Base-by-base conservation (phyloP, 2,888 invertebrate genomes). In the Drosophila quasianomalipes region DNA sequence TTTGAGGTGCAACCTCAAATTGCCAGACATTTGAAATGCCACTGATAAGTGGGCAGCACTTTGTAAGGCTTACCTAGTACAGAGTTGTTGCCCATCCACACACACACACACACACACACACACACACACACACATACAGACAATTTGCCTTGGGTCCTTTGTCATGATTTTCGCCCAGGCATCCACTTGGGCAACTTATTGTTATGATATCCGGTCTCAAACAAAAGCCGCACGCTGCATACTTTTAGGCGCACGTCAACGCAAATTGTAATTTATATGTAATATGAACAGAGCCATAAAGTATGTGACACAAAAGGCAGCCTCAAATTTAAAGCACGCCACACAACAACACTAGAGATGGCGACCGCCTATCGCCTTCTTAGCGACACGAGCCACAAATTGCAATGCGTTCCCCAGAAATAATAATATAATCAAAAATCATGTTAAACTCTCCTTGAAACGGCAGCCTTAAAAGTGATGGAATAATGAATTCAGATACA, bases 181-280 rank as follows among this genome's bases (percentile, higher is more conserved):
- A 81, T 65, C 89, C 83, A 89, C 85, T 85, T 89, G 76, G 69
- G 70, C 85, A 88, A 90, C 74, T 84, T 88, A 90, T 90, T 85
- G 90, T 90, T 89, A 85, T 85, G 80, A 89, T 85, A 90, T 90
- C 90, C 85, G 90, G 89, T 67, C 83, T 74, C 85, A 81, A 79
- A 90, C 85, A 86, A 90, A 85, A 68, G 89, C 62, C 77, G 70
- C 79, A 62, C 66, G 69, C 63, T 74, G 74, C 83, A 88, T 68
- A 85, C 86, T 85, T 83, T 90, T 79, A 74, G 91, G 91, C 90
- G 76, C 87, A 91, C 76, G 86, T 82, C 89, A 82, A 76, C 81
- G 85, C 72, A 90, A 87, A 87, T 91, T 87, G 91, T 87, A 89
- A 87, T 87, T 87, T 87, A 87, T 87, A 82, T 74, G 90, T 89